Evolutionary conservation across 1,140 invertebrate genomes (phyloP).

Genomic region (Sycophaga agraensis): DNA sequence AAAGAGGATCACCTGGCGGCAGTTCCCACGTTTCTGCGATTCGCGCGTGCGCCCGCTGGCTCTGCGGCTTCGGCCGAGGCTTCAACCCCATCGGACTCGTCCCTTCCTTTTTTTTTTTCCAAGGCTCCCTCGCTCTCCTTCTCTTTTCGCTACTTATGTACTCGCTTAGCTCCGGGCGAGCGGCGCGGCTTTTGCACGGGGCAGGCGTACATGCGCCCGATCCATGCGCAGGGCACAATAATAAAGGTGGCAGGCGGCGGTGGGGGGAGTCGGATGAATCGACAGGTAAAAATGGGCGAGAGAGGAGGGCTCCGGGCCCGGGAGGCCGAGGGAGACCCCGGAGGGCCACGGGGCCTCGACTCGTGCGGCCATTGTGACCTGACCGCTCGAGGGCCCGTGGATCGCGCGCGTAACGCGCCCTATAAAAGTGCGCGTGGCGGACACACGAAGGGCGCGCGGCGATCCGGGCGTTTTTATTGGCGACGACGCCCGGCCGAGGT

Average conservation of each 20-base stretch:
- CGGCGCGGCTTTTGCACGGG: background rate
- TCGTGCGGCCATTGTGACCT: constrained; percentile 54
- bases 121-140: too few relatives aligned
- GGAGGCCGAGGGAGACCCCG: background rate
- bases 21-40: constrained; percentile 59
- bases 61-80: too few relatives aligned
- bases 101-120: too few relatives aligned
- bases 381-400: constrained; percentile 37
- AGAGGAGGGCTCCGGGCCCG: constrained; percentile 7
- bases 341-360: constrained; percentile 32
- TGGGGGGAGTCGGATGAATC: background rate
- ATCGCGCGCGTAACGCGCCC: background rate
- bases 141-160: background rate
- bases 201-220: constrained; percentile 27
- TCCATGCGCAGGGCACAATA: too few relatives aligned
- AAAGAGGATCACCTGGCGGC: constrained; percentile 55
- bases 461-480: constrained; percentile 49
- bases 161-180: constrained; percentile 8
- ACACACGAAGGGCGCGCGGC: constrained; percentile 50
- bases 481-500: background rate
- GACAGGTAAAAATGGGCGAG: constrained; percentile 21
- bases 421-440: constrained; percentile 52
- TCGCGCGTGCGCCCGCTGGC: constrained; percentile 37
- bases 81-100: too few relatives aligned
- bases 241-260: constrained; percentile 1